Evolutionary conservation across 2,888 invertebrate species (phyloP).

Genomic region (Amphipoea lucens): DNA sequence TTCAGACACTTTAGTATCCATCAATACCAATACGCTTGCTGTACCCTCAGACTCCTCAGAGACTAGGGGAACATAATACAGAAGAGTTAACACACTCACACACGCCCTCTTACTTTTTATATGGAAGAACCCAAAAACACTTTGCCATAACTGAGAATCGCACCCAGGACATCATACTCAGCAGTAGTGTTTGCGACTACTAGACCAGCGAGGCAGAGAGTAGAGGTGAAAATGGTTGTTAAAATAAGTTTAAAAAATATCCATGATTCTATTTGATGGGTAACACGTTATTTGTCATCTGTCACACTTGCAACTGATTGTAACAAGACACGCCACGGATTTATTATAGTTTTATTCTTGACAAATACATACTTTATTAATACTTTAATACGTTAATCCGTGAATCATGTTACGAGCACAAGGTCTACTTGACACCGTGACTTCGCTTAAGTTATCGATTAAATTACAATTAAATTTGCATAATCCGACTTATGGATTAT

Average conservation of each 20-base stretch:
- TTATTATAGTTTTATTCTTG: constrained; percentile 39
- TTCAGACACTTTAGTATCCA: not conserved
- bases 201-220: too few species aligned
- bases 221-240: too few species aligned
- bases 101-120: too few species aligned
- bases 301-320: constrained; percentile 30
- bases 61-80: not conserved
- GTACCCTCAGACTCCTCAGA: too few species aligned
- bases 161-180: too few species aligned
- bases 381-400: constrained; percentile 46
- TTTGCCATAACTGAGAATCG: too few species aligned
- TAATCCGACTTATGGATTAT: constrained; percentile 54
- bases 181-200: too few species aligned
- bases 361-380: constrained; percentile 43
- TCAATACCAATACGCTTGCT: too few species aligned
- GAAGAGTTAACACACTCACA: not conserved
- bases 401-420: constrained; percentile 50
- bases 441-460: constrained; percentile 44
- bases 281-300: not conserved
- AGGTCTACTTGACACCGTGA: constrained; percentile 45
- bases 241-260: not conserved
- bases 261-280: not conserved
- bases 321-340: constrained; percentile 4
- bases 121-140: too few species aligned
- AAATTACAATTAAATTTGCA: constrained; percentile 54